Evolutionary conservation across 2,888 invertebrate species (phyloP).

Genomic region (Nomada fabriciana): DNA sequence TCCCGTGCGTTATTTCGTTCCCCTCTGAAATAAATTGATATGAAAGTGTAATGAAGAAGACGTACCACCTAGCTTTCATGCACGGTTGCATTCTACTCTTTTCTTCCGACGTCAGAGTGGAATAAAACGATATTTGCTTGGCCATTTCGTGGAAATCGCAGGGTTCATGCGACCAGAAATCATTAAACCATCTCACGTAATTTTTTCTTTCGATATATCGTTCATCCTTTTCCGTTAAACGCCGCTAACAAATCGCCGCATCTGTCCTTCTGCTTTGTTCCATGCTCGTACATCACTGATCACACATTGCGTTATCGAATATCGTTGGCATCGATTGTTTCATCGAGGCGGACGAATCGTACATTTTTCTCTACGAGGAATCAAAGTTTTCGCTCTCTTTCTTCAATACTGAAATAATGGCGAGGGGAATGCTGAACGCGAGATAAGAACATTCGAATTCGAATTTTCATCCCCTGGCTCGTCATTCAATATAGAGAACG

Average conservation of each 20-base stretch:
- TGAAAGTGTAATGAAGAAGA: conserved; percentile 55
- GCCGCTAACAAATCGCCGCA: conserved; percentile 22
- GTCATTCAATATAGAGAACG: too few species aligned
- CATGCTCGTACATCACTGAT: conserved; percentile 39
- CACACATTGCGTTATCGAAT: conserved; percentile 3
- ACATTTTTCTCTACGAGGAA: too few species aligned
- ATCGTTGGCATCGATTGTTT: too few species aligned
- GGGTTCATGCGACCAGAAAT: conserved; percentile 27
- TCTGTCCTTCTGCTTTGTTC: conserved; percentile 48
- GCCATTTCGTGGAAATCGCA: conserved; percentile 52
- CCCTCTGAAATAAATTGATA: conserved; percentile 16
- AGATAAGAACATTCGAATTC: too few species aligned
- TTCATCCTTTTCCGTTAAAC: conserved; percentile 36
- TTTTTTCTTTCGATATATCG: conserved; percentile 32
- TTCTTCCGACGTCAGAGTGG: conserved; percentile 80
- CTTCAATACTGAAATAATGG: too few species aligned
- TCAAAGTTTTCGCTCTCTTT: too few species aligned
- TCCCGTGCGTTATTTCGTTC: not conserved
- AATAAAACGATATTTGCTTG: conserved; percentile 77
- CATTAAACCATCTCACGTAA: not conserved
- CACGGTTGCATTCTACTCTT: conserved; percentile 80
- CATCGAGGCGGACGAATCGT: too few species aligned
- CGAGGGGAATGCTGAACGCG: too few species aligned
- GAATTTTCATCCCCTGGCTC: too few species aligned
- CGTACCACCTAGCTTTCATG: conserved; percentile 81